Base-by-base conservation (phyloP, 1,140 invertebrate species). In the Drosophila sproati region DNA sequence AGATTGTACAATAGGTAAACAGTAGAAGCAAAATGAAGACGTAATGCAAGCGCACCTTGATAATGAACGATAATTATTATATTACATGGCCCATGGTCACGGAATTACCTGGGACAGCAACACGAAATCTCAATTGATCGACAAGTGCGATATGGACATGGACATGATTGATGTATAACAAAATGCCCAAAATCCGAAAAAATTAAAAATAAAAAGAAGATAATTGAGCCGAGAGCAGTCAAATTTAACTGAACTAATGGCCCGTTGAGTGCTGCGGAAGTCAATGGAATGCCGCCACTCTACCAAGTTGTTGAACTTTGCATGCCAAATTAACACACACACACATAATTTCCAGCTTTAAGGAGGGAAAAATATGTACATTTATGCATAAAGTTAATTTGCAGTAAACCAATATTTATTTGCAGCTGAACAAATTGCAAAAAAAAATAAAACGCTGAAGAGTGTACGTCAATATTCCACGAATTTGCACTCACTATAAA, bases 41-140 rank as follows among this genome's bases (percentile, higher is more conserved):
- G 72, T 67, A 75, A 70, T 71, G 77, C 70, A 74, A 72, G 37
- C 72, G 20, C 10, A 80, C 66, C 78, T 80, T 80, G 76, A 78
- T 79, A 79, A 79, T 79, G 61, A 76, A 72, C 73, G 78, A 80
- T 80, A 80, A 77, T 67, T 62, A 79, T 61, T 79, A 63, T 79
- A 52, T 79, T 78, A 79, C 77, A 73, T 51, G 68, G 57, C 29
- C 57, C 66, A 70, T 59, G 70, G 75, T 62, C 77, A 78, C 48
- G 68, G 51, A 37, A 57, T 34, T 43, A 45, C 28, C 43, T 51
- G 12, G 45, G 52, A 56, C 48, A 47, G 39, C 31, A 28, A 28
- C 10, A 37, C 34, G 37, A 56, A 67, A 61, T 37, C 51, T 1
- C 35, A 39, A 64, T 48, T 54, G 31, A 34, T 51, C 39, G 5